Percentiles rank a stretch among this genome's conserved stretches.
Evolutionary conservation across 2,888 invertebrate species (phyloP).

Genomic region (Cephalotes varians): DNA sequence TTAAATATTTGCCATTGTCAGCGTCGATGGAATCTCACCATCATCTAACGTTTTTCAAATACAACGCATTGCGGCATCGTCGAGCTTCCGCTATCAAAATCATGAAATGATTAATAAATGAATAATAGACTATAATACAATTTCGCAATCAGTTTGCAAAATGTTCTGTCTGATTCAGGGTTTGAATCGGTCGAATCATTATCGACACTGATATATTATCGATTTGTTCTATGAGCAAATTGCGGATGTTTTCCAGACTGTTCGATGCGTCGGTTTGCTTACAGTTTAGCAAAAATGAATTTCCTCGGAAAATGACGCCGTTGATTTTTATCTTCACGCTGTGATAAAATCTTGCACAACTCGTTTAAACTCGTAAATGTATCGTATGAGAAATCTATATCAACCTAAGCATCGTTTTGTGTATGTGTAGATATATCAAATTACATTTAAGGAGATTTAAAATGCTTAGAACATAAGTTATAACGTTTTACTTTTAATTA

Average conservation of each 20-base stretch:
- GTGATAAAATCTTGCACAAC: not conserved
- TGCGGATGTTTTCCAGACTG: slow-evolving; percentile 23
- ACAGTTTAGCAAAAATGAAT: slow-evolving; percentile 50
- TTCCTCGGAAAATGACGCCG: not conserved
- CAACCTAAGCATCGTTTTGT: not conserved
- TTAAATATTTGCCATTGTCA: slow-evolving; percentile 74
- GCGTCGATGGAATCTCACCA: slow-evolving; percentile 65
- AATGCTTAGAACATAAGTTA: not conserved
- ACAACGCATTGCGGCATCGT: slow-evolving; percentile 21
- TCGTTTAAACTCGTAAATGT: slow-evolving; percentile 15
- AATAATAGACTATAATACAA: not conserved
- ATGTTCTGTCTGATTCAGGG: slow-evolving; percentile 1
- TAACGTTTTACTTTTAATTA: not conserved
- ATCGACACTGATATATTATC: slow-evolving; percentile 44
- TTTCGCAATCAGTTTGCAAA: slow-evolving; percentile 20
- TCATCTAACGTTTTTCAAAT: slow-evolving; percentile 63
- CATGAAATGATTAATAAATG: too few species aligned
- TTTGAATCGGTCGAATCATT: slow-evolving; percentile 46
- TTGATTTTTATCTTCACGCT: slow-evolving; percentile 37
- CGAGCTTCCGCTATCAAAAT: not conserved
- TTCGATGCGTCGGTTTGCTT: slow-evolving; percentile 17
- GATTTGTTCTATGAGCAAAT: slow-evolving; percentile 23
- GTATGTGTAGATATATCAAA: not conserved
- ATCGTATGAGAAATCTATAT: not conserved
- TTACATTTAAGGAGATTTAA: not conserved